Base-by-base conservation (phyloP, 1,140 invertebrate genomes). In the Calephelis virginiensis region DNA sequence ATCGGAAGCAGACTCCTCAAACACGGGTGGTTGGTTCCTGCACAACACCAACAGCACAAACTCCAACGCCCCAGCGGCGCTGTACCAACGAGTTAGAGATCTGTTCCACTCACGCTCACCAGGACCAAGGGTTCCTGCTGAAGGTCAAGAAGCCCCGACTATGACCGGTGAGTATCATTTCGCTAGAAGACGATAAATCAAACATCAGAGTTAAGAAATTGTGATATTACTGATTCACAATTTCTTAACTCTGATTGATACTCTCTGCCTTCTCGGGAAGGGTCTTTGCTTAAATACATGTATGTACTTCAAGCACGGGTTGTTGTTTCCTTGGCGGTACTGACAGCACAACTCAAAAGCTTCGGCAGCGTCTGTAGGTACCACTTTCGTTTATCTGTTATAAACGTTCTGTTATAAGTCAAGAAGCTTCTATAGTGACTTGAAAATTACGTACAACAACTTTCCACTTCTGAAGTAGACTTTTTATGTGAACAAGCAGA, bases 11-110 rank as follows among this genome's bases (percentile, higher is more conserved):
- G 93, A 94, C 14, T 94, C 80, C 7, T 63, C 72, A 12, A 77
- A 78, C 53, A 62, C 76, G 0, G 95, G 96, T 71, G 95, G 96
- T 8, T 97, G 97, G 90, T 97, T 96, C 75, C 91, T 97, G 45
- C 96, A 97, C 86, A 95, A 95, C 79, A 70, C 56, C 65, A 68
- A 56, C 61, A 70, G 53, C 64, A 74, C 56, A 59, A 59, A 65
- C 50, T 60, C 78, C 0, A 82, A 79, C 4, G 86, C 83, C 0
- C 83, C 96, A 93, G 38, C 94, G 93, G 85, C 96, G 69, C 92
- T 96, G 48, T 89, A 89, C 72, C 85, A 90, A 67, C 78, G 87
- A 6, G 85, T 90, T 5, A 70, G 96, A 48, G 95, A 96, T 77
- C 88, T 97, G 48, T 97, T 97, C 83, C 94, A 94, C 72, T 81